These are phyloP conservation scores for Rafetus swinhoei DNA, from an alignment of 2,113 vertebrate species.

Conservation along the genomic window DNA sequence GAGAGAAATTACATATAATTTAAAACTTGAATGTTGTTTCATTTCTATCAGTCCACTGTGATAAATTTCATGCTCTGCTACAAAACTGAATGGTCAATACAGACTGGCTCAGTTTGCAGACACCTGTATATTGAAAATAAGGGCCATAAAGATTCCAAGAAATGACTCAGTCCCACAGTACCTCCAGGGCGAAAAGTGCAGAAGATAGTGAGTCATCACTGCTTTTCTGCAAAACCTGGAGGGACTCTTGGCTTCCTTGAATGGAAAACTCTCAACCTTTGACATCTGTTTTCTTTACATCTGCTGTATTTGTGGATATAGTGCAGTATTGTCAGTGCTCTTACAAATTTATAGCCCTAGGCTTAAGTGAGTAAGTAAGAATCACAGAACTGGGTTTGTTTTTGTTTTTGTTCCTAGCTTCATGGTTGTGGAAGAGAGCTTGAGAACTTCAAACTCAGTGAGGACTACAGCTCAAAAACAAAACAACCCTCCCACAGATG, in stretches of 20 bases:
- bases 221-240: background rate
- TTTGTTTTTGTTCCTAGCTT: background rate
- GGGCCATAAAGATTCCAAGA: fast-evolving
- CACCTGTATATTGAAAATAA: background rate
- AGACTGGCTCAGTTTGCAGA: background rate
- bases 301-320: background rate
- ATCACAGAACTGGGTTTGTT: background rate
- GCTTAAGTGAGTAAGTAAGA: background rate
- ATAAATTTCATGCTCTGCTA: background rate
- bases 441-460: background rate
- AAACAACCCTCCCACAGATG: background rate
- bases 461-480: background rate
- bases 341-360: background rate
- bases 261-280: background rate
- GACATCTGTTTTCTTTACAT: fast-evolving
- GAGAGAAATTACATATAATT: background rate
- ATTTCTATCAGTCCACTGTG: background rate
- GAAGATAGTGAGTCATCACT: background rate
- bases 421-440: background rate
- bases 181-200: background rate
- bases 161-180: background rate
- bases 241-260: background rate
- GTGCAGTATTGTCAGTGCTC: background rate
- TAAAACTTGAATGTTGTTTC: background rate
- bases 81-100: background rate